Percentiles rank a stretch among this genome's conserved stretches.
Conservation (phyloP, 1,140 invertebrate species). For the Euwallacea similis region DNA sequence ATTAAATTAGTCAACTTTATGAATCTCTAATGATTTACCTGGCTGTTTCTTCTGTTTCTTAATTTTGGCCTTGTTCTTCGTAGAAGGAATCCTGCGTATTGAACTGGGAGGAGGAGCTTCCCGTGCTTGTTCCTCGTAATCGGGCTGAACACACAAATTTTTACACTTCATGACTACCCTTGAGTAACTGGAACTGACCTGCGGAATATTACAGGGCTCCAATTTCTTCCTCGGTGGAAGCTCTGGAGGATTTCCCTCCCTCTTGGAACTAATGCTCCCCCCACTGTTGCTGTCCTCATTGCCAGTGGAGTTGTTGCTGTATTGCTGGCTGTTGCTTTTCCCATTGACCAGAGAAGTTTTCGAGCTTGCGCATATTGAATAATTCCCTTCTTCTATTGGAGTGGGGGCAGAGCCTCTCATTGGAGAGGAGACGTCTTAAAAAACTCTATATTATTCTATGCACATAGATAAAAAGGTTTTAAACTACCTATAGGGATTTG, state of each 20-base stretch:
- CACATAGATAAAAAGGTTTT: background rate
- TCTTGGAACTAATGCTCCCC: background rate
- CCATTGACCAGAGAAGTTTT: background rate
- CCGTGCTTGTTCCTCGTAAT: slow-evolving; percentile 9
- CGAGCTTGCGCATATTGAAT: slow-evolving; percentile 13
- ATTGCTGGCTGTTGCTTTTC: background rate
- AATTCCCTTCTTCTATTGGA: slow-evolving; percentile 23
- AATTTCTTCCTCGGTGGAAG: slow-evolving; percentile 83
- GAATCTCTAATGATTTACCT: slow-evolving; percentile 7
- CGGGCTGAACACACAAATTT: slow-evolving; percentile 14
- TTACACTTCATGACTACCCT: background rate
- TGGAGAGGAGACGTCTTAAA: background rate
- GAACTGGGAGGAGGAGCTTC: slow-evolving; percentile 7
- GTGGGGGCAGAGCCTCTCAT: slow-evolving; percentile 10
- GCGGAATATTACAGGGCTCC: slow-evolving; percentile 57
- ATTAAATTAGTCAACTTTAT: too few relatives aligned
- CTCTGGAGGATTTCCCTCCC: slow-evolving; percentile 73
- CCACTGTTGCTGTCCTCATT: background rate
- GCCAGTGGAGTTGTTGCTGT: background rate
- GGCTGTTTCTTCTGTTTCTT: slow-evolving; percentile 22
- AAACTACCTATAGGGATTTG: slow-evolving; percentile 74
- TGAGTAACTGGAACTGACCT: background rate
- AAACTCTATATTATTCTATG: background rate
- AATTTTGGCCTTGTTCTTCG: slow-evolving; percentile 24
- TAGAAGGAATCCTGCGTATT: slow-evolving; percentile 28